Base-by-base conservation (phyloP, 2,797 vertebrate genomes). In the Triplophysa bombifrons region DNA sequence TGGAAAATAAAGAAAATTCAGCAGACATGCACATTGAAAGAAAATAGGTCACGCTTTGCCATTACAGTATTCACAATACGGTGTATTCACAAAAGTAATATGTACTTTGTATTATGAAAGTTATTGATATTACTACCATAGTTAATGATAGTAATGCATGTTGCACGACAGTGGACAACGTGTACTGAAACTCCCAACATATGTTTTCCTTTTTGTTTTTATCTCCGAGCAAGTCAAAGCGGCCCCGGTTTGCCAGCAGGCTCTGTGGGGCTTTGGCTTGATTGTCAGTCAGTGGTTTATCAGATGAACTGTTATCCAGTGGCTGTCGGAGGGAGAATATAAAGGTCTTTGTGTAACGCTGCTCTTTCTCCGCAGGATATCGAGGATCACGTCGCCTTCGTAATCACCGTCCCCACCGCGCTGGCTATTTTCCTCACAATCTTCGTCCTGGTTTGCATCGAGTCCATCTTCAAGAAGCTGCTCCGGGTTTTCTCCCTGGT, bases 351-450 rank as follows among this genome's bases (percentile, higher is more conserved):
- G n/a, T 25, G 50, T 79, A 79, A 51, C 34, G 22, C 60, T 68
- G 51, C 67, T 34, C 63, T 56, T 55, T 81, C 50, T 27, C 69
- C 85, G 67, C 87, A 99, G 97, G 95, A 95, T 87, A 92, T 95
- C 34, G 94, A 98, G 90, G 96, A 98, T 86, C 97, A 99, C 0
- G 90, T 98, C 89, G 96, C 96, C 11, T 99, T 99, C 91, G 93
- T 99, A 86, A 97, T 99, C 90, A 98, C 98, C 4, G 95, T 99
- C 78, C 96, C 98, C 81, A 98, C 97, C 0, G 97, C 96, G 7
- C 89, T 99, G 91, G 98, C 96, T n/a, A 97, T 99, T 87, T 99
- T 99, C 94, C 94, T 98, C 44, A 94, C 96, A 20, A 96, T 99
- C 86, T 99, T 99, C 91, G 93, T 99, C 81, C 96, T 99, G 16